Conservation (phyloP, 1,140 invertebrate genomes). For the Drosophila melanica region DNA sequence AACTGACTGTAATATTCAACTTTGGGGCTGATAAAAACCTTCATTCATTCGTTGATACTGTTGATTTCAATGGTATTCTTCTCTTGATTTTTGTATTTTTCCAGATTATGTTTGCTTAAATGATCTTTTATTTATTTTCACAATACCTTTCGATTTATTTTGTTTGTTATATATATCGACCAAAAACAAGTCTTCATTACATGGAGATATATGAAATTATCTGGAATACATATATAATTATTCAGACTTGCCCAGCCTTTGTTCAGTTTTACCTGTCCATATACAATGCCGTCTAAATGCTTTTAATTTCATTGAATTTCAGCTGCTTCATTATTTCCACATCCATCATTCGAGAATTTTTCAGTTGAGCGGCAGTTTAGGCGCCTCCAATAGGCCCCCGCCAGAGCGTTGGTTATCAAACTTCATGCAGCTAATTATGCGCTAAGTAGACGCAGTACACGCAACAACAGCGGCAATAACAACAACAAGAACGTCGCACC, state of each 20-base stretch:
- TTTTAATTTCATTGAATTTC: slow-evolving; percentile 22
- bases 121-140: slow-evolving; percentile 75
- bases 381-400: slow-evolving; percentile 20
- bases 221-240: no score
- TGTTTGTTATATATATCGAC: slow-evolving; percentile 31
- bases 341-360: slow-evolving; percentile 72
- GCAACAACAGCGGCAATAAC: slow-evolving; percentile 32
- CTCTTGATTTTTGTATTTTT: slow-evolving; percentile 1
- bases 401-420: slow-evolving; percentile 48
- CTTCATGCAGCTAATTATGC: slow-evolving; percentile 82
- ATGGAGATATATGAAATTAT: no score
- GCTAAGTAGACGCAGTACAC: slow-evolving; percentile 71
- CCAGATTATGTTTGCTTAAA: slow-evolving; percentile 64
- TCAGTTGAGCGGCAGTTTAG: slow-evolving; percentile 52
- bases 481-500: slow-evolving; percentile 3
- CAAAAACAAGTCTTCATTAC: slow-evolving; percentile 11
- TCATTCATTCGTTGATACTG: slow-evolving; percentile 24
- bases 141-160: slow-evolving; percentile 65
- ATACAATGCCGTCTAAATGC: not conserved
- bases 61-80: slow-evolving; percentile 22
- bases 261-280: not conserved
- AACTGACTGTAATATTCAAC: slow-evolving; percentile 29
- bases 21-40: slow-evolving; percentile 29
- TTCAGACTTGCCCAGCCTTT: not conserved
- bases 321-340: slow-evolving; percentile 65